These are phyloP conservation scores for Xestia sexstrigata DNA, from an alignment of 2,888 invertebrate genomes.

Conservation along the genomic window DNA sequence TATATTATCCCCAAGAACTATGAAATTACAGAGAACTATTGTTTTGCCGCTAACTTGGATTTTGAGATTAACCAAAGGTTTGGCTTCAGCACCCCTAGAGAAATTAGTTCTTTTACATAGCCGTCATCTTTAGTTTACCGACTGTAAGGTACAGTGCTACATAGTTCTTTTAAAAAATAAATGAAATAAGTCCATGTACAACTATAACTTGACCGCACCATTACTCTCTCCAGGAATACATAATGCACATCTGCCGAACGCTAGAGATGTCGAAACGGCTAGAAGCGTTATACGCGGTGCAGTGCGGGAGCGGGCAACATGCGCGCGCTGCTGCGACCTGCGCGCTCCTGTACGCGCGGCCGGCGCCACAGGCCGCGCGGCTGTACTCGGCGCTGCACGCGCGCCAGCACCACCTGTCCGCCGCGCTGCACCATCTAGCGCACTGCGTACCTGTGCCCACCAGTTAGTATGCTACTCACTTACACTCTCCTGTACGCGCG, in stretches of 20 bases:
- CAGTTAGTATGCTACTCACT: slow-evolving; percentile 72
- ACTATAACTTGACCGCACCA: no score
- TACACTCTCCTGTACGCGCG: no score
- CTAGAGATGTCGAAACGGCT: slow-evolving; percentile 93
- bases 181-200: no score
- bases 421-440: slow-evolving; percentile 90
- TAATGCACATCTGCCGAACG: slow-evolving; percentile 93
- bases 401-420: slow-evolving; percentile 75
- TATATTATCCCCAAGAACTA: no score
- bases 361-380: slow-evolving; percentile 83
- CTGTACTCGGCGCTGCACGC: slow-evolving; percentile 93
- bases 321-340: slow-evolving; percentile 95
- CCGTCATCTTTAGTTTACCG: no score
- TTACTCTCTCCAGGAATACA: slow-evolving; percentile 87
- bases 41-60: no score
- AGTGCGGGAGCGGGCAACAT: slow-evolving; percentile 93
- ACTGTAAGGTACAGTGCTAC: neutral
- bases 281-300: slow-evolving; percentile 94
- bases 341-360: slow-evolving; percentile 93
- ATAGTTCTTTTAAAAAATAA: no score
- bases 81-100: no score
- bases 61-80: no score
- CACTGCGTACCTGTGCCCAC: slow-evolving; percentile 82
- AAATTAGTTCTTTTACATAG: no score
- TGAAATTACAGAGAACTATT: no score